These are phyloP conservation scores for Myotis findleyi DNA, from an alignment of 2,797 vertebrate genomes.

Conservation along the genomic window DNA sequence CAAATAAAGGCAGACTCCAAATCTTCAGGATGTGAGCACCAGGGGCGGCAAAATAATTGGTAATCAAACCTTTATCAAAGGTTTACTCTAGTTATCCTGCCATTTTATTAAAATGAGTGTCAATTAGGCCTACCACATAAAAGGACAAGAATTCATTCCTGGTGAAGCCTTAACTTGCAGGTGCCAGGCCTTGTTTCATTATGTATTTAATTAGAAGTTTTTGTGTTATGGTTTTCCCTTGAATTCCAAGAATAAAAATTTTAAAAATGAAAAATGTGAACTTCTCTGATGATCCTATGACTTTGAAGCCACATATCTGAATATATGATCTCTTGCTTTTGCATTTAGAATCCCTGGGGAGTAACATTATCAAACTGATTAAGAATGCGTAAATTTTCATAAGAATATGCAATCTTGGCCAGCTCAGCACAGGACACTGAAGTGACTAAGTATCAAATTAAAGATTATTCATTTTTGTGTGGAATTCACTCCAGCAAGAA, in stretches of 20 bases:
- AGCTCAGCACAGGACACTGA: constrained; percentile 72
- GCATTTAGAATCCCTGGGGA: constrained; percentile 72
- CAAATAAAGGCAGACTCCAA: constrained; percentile 10
- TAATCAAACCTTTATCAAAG: constrained; percentile 64
- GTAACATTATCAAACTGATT: constrained; percentile 73
- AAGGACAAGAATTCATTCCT: constrained; percentile 47
- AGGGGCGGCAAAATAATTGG: constrained; percentile 39
- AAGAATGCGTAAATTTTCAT: constrained; percentile 73
- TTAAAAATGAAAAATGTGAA: constrained; percentile 61
- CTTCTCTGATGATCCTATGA: constrained; percentile 64
- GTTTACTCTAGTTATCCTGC: constrained; percentile 1
- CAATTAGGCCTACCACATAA: constrained; percentile 12
- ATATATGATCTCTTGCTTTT: constrained; percentile 68
- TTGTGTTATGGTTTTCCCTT: constrained; percentile 59
- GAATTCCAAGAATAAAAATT: constrained; percentile 70
- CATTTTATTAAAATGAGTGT: constrained; percentile 64
- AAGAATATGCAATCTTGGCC: constrained; percentile 73
- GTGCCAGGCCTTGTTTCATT: constrained; percentile 67
- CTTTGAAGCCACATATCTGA: constrained; percentile 76
- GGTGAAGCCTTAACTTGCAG: not conserved
- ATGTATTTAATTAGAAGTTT: constrained; percentile 65
- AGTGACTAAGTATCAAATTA: constrained; percentile 82
- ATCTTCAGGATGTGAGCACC: not conserved
- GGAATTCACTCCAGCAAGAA: constrained; percentile 79
- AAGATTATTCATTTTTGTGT: constrained; percentile 78